Conservation (phyloP, 2,888 invertebrate species). For the Drosophila maculinotata region DNA sequence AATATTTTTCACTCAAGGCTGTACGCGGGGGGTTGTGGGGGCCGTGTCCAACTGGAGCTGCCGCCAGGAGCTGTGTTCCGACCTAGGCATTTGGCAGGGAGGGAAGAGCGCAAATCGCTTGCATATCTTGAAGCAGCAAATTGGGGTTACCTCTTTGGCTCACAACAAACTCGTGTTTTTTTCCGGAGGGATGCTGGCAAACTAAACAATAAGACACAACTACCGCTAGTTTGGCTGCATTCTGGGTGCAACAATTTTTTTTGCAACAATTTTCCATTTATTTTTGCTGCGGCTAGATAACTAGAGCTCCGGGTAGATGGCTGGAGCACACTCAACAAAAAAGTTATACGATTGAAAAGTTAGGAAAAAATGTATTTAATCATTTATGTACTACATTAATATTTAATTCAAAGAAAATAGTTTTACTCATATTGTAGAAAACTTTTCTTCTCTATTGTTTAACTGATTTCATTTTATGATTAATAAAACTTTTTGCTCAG, state of each 20-base stretch:
- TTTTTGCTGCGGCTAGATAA: constrained; percentile 29
- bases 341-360: too few relatives aligned
- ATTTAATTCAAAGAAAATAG: too few relatives aligned
- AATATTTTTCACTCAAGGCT: constrained; percentile 80
- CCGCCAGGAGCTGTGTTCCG: constrained; percentile 2
- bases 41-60: constrained; percentile 5
- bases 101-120: constrained; percentile 26
- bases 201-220: constrained; percentile 33
- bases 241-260: constrained; percentile 15
- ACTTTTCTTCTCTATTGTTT: neutral
- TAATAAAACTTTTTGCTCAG: constrained; percentile 3
- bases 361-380: too few relatives aligned
- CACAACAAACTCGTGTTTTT: constrained; percentile 32
- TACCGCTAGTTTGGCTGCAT: constrained; percentile 34
- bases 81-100: constrained; percentile 18
- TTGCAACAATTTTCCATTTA: constrained; percentile 65
- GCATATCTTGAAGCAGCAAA: constrained; percentile 28
- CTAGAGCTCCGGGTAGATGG: neutral
- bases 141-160: constrained; percentile 21
- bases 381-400: too few relatives aligned
- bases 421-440: neutral
- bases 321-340: neutral
- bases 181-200: constrained; percentile 5
- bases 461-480: too few relatives aligned
- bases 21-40: constrained; percentile 7